A percentile compares a stretch with the other conserved stretches of the same genome.
phyloP scores from a whole-genome alignment of 2,797 vertebrate species.

The Cyclopterus lumpus region DNA sequence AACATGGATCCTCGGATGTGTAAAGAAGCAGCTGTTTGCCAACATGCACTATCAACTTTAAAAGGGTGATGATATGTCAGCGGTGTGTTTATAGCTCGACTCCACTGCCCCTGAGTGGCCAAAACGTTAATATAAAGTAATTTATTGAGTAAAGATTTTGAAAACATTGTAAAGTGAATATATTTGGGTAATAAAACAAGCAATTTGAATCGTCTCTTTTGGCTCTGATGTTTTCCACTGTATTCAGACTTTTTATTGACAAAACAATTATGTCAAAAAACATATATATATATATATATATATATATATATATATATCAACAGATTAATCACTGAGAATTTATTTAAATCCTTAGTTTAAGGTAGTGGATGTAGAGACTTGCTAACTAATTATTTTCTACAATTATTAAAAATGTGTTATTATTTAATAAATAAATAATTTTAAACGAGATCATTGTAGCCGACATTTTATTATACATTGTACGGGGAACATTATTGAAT shows the following conservation, averaged over 20 bases:
- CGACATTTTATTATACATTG: not conserved
- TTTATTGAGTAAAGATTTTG: not conserved
- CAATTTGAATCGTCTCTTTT: not conserved
- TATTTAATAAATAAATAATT: too few species aligned
- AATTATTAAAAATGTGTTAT: too few species aligned
- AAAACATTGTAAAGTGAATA: not conserved
- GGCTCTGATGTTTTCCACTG: not conserved
- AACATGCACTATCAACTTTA: not conserved
- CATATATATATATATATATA: too few species aligned
- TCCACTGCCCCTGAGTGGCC: not conserved
- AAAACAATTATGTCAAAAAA: not conserved
- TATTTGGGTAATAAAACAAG: not conserved
- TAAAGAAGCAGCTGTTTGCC: not conserved
- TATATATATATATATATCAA: too few species aligned
- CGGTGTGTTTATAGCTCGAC: not conserved
- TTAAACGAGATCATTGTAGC: not conserved
- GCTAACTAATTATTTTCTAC: not conserved
- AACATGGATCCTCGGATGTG: not conserved
- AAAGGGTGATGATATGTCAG: not conserved
- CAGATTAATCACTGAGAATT: not conserved
- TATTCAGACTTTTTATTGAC: not conserved
- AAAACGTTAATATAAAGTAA: not conserved
- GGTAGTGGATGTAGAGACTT: not conserved
- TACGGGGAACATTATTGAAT: not conserved
- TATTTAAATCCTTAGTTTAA: not conserved